Evolutionary conservation across 2,888 invertebrate genomes (phyloP).

Genomic region (Dryobotodes eremita): DNA sequence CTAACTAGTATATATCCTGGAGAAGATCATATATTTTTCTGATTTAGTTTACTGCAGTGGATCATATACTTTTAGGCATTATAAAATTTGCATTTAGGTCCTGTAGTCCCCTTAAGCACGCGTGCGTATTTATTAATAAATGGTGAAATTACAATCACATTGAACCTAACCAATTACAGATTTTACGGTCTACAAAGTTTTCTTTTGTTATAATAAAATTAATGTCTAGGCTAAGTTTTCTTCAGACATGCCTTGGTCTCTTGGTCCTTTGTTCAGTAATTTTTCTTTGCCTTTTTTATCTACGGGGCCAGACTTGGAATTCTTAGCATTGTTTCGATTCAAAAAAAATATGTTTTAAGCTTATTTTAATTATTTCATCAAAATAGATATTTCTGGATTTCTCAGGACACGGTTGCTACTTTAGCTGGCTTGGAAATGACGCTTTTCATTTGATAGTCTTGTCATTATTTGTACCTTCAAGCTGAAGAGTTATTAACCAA

Average conservation of each 20-base stretch:
- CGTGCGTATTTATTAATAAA: too few species aligned
- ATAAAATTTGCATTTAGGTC: too few species aligned
- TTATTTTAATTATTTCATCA: slow-evolving; percentile 58
- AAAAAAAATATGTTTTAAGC: slow-evolving; percentile 62
- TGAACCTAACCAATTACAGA: neutral
- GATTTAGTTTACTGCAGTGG: too few species aligned
- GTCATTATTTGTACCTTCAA: neutral
- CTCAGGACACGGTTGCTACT: slow-evolving; percentile 8
- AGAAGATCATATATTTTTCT: too few species aligned
- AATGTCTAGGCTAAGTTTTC: slow-evolving; percentile 55
- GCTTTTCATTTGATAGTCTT: neutral
- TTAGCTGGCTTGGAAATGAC: slow-evolving; percentile 7
- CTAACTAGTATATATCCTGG: too few species aligned
- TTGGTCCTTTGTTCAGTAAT: slow-evolving; percentile 45
- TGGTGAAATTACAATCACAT: neutral
- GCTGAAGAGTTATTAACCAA: neutral
- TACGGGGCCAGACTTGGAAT: slow-evolving; percentile 48
- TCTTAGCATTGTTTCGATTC: slow-evolving; percentile 55
- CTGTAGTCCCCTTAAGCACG: too few species aligned
- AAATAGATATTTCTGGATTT: slow-evolving; percentile 40
- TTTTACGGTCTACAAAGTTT: slow-evolving; percentile 32
- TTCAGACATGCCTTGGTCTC: slow-evolving; percentile 32
- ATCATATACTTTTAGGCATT: too few species aligned
- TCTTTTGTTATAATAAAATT: slow-evolving; percentile 53
- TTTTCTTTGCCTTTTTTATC: slow-evolving; percentile 50